A percentile compares a stretch with the other conserved stretches of the same genome.
Evolutionary conservation across 2,113 vertebrate genomes (phyloP).

Genomic region (Epinephelus cyanopodus): DNA sequence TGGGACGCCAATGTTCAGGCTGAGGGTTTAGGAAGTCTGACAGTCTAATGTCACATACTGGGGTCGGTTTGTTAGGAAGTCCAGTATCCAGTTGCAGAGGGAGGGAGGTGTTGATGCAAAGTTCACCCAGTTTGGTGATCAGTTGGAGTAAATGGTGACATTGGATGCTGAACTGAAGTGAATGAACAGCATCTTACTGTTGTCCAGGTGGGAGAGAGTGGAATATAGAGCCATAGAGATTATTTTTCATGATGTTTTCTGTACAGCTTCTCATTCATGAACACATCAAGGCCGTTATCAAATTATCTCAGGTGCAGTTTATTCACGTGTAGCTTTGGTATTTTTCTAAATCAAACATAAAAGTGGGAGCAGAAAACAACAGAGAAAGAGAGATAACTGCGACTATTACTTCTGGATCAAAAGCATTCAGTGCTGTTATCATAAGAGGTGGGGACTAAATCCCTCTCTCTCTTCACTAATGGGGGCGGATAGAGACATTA

Average conservation of each 20-base stretch:
- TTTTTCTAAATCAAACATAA: constrained; percentile 3
- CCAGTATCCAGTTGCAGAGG: not conserved
- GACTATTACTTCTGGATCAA: constrained; percentile 32
- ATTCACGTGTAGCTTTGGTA: not conserved
- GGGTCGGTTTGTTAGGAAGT: not conserved
- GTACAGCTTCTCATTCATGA: not conserved
- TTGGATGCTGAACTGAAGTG: constrained; percentile 17
- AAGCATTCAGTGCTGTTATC: constrained; percentile 55
- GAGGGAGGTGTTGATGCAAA: not conserved
- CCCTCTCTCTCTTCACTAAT: constrained; percentile 55
- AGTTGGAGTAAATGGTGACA: not conserved
- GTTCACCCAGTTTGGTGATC: not conserved
- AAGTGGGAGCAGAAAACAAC: not conserved
- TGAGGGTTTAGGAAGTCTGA: not conserved
- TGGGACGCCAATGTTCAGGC: not conserved
- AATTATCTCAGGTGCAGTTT: not conserved
- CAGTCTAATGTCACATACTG: not conserved
- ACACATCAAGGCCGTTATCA: not conserved
- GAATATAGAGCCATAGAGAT: not conserved
- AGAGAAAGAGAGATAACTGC: constrained; percentile 42
- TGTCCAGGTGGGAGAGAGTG: not conserved
- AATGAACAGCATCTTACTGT: not conserved
- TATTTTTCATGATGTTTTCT: not conserved
- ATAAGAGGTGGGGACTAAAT: constrained; percentile 52
- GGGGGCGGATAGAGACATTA: constrained; percentile 60